Percentiles rank a stretch among this genome's conserved stretches.
phyloP scores from a whole-genome alignment of 2,888 invertebrate genomes.

The Acleris sparsana region DNA sequence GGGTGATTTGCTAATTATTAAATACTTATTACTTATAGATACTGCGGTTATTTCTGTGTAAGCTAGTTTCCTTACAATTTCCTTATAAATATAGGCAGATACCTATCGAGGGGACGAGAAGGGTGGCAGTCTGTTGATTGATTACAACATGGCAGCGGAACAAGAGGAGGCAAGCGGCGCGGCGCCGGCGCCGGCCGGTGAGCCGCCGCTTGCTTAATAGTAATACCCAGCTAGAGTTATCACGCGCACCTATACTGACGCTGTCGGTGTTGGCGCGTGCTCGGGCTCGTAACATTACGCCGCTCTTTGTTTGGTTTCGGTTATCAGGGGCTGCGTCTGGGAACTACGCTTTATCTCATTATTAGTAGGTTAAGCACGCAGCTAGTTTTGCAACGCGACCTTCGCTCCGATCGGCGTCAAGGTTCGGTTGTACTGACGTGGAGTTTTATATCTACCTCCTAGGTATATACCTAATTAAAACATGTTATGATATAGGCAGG shows the following conservation, averaged over 20 bases:
- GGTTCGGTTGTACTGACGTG: not conserved
- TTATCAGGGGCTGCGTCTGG: not conserved
- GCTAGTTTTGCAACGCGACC: constrained; percentile 17
- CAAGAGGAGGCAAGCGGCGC: constrained; percentile 13
- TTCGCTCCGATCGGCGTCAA: constrained; percentile 8
- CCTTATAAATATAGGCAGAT: not conserved
- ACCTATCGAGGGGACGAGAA: not conserved
- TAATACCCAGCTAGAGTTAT: not conserved
- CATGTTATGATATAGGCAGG: too few relatives aligned
- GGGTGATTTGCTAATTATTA: too few relatives aligned
- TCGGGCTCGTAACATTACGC: not conserved
- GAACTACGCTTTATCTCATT: constrained; percentile 11
- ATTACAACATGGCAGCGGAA: constrained; percentile 3
- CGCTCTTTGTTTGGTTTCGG: constrained; percentile 4
- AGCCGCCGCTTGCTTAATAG: not conserved
- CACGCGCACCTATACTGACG: not conserved
- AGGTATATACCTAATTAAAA: not conserved
- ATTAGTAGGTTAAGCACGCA: constrained; percentile 8
- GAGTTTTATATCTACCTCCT: not conserved
- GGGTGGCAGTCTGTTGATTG: not conserved
- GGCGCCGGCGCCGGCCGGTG: not conserved
- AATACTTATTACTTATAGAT: too few relatives aligned
- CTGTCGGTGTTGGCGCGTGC: not conserved
- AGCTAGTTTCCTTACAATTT: constrained; percentile 2
- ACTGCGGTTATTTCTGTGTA: constrained; percentile 3